Evolutionary conservation across 2,888 invertebrate genomes (phyloP).

Genomic region (Drosophila buzzatii): DNA sequence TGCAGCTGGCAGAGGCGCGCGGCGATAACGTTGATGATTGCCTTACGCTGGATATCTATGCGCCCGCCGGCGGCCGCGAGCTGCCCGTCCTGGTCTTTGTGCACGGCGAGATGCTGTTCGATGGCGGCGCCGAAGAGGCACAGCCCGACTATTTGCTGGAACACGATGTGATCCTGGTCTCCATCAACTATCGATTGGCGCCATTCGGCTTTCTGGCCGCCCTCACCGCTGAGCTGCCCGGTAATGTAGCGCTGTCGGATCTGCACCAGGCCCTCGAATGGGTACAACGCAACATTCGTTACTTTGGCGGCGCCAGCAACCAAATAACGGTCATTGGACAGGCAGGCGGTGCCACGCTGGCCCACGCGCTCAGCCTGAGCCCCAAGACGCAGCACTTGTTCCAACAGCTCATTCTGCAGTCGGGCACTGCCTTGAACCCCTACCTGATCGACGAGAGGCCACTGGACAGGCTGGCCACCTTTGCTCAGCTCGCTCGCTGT

Average conservation of each 20-base stretch:
- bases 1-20: conserved; percentile 66
- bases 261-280: conserved; percentile 86
- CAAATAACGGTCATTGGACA: conserved; percentile 86
- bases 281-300: conserved; percentile 85
- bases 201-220: conserved; percentile 86
- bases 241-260: conserved; percentile 87
- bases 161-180: conserved; percentile 86
- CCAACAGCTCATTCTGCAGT: conserved; percentile 86
- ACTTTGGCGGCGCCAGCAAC: conserved; percentile 86
- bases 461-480: conserved; percentile 80
- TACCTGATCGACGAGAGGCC: conserved; percentile 86
- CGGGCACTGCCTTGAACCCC: conserved; percentile 86
- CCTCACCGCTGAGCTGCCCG: conserved; percentile 86
- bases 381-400: conserved; percentile 85
- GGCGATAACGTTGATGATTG: conserved; percentile 82
- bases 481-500: conserved; percentile 84
- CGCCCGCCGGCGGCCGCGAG: conserved; percentile 69
- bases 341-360: conserved; percentile 86
- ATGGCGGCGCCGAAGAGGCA: conserved; percentile 83
- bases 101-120: conserved; percentile 85
- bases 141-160: conserved; percentile 85
- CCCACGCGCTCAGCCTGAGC: conserved; percentile 85
- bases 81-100: conserved; percentile 85
- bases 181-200: conserved; percentile 86
- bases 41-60: conserved; percentile 79